phyloP scores from a whole-genome alignment of 2,113 vertebrate genomes.

The Myxocyprinus asiaticus region DNA sequence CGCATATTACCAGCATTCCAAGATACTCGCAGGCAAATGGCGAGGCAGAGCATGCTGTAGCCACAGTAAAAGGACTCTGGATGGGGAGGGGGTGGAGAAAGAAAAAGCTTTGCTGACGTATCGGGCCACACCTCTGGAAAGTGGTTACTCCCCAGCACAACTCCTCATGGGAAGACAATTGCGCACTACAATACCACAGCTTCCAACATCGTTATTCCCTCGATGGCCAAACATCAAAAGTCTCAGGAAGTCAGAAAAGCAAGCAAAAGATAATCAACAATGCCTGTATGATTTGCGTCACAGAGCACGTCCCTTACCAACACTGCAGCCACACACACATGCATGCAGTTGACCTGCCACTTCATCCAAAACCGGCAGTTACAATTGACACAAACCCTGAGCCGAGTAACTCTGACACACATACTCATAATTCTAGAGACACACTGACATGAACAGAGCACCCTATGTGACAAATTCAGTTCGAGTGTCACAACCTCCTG shows the following conservation, averaged over 20 bases:
- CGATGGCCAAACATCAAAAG: background rate
- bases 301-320: conserved; percentile 2
- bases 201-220: background rate
- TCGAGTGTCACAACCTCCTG: too few relatives aligned
- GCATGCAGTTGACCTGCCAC: background rate
- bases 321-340: conserved; percentile 3
- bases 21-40: conserved; percentile 12
- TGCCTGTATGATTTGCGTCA: too few relatives aligned
- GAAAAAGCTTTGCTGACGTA: conserved; percentile 1
- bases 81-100: background rate
- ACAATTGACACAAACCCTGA: background rate
- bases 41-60: conserved; percentile 21
- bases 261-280: too few relatives aligned
- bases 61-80: conserved; percentile 18
- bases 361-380: background rate
- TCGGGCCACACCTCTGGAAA: too few relatives aligned
- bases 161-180: background rate
- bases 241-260: too few relatives aligned
- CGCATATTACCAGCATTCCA: conserved; percentile 5
- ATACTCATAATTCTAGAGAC: too few relatives aligned
- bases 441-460: too few relatives aligned
- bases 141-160: conserved; percentile 15
- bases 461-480: too few relatives aligned
- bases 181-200: background rate
- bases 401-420: too few relatives aligned